phyloP scores from a whole-genome alignment of 2,113 vertebrate species.

The Ctenomys sociabilis region DNA sequence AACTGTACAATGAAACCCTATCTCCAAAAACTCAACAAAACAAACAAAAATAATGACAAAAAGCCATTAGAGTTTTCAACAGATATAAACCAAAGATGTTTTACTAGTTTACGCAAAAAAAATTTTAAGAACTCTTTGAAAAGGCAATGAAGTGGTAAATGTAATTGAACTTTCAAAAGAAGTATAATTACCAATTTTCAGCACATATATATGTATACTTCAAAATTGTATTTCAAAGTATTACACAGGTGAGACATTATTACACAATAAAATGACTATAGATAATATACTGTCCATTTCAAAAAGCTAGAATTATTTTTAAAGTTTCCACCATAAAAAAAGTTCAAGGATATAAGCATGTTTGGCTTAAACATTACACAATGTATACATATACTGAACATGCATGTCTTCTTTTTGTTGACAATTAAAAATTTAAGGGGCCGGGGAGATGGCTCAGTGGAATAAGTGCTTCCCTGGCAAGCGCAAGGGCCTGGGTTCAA shows the following conservation, averaged over 20 bases:
- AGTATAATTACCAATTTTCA: not conserved
- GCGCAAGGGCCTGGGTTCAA: too few relatives aligned
- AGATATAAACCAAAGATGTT: not conserved
- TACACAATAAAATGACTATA: not conserved
- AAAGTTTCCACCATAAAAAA: not conserved
- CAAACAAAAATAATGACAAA: not conserved
- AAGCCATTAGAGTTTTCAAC: not conserved
- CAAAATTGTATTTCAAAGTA: not conserved
- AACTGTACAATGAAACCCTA: too few relatives aligned
- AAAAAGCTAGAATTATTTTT: not conserved
- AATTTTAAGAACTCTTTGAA: not conserved
- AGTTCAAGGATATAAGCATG: not conserved
- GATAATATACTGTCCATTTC: not conserved
- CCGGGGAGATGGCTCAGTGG: too few relatives aligned
- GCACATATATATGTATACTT: not conserved
- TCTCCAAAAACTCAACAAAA: too few relatives aligned
- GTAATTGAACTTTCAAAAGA: not conserved
- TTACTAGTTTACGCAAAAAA: not conserved
- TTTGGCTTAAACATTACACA: not conserved
- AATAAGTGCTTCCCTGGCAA: too few relatives aligned
- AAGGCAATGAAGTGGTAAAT: not conserved
- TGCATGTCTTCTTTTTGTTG: not conserved
- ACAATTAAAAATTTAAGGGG: not conserved
- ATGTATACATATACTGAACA: not conserved
- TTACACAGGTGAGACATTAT: not conserved